These are phyloP conservation scores for Drosophila albomicans DNA, from an alignment of 1,140 invertebrate genomes.

Conservation along the genomic window DNA sequence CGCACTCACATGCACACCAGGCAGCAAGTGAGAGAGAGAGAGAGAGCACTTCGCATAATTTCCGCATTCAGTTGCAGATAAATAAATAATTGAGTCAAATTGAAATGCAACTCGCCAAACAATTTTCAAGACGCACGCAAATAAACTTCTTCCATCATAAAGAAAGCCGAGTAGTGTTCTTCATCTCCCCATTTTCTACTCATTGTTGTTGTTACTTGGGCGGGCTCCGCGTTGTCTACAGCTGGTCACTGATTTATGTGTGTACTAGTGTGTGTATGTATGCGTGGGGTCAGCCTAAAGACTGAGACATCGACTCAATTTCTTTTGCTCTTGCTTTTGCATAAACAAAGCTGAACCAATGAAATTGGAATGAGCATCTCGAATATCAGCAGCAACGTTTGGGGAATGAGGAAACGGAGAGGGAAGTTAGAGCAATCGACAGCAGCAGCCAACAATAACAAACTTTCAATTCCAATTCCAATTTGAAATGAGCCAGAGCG, in stretches of 20 bases:
- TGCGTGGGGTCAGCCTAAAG: constrained; percentile 36
- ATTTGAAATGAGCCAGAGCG: constrained; percentile 77
- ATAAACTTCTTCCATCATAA: constrained; percentile 71
- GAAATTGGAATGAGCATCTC: constrained; percentile 9
- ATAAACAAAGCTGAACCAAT: constrained; percentile 46
- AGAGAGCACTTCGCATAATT: constrained; percentile 68
- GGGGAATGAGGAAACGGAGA: neutral
- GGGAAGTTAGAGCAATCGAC: constrained; percentile 32
- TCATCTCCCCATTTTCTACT: neutral
- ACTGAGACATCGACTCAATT: constrained; percentile 26
- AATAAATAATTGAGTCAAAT: constrained; percentile 84
- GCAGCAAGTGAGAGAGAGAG: constrained; percentile 6
- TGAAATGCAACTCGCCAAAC: constrained; percentile 82
- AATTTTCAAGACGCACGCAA: constrained; percentile 74
- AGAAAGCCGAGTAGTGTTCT: constrained; percentile 38
- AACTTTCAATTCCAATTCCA: constrained; percentile 79
- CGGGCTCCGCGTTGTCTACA: constrained; percentile 47
- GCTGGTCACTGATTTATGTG: constrained; percentile 75
- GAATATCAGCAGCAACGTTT: neutral
- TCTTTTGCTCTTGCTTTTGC: constrained; percentile 23
- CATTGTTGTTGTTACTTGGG: constrained; percentile 22
- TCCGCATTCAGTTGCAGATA: constrained; percentile 81
- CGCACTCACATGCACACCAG: neutral
- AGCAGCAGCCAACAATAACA: constrained; percentile 46
- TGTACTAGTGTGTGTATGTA: constrained; percentile 7